Evolutionary conservation across 2,113 vertebrate species (phyloP).

Genomic region (Gobius niger): DNA sequence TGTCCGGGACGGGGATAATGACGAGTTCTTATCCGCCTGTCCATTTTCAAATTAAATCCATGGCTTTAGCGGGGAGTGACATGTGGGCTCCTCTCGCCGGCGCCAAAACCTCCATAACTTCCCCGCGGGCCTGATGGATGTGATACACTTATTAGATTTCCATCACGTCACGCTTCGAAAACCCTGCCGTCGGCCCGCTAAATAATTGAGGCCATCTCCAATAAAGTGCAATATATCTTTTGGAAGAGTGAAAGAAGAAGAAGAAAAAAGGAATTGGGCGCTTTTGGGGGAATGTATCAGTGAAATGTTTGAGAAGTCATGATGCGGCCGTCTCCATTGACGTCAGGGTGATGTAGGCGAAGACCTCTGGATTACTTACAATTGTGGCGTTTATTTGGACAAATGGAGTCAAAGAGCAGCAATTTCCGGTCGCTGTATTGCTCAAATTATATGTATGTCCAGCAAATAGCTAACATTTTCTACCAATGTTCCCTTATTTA

Average conservation of each 20-base stretch:
- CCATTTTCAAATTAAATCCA: constrained; percentile 63
- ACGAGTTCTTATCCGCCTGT: constrained; percentile 50
- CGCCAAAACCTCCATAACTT: constrained; percentile 50
- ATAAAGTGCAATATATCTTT: constrained; percentile 56
- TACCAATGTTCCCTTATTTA: too few species aligned
- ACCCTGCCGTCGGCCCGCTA: constrained; percentile 60
- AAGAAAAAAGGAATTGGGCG: constrained; percentile 26
- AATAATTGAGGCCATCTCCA: constrained; percentile 64
- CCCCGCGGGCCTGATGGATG: constrained; percentile 59
- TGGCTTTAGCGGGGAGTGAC: constrained; percentile 40
- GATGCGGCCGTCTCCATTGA: constrained; percentile 20
- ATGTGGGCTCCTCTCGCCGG: constrained; percentile 26
- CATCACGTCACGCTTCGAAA: constrained; percentile 58
- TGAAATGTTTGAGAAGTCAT: constrained; percentile 51
- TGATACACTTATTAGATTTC: constrained; percentile 72
- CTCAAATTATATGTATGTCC: not conserved
- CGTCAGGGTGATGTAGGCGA: constrained; percentile 19
- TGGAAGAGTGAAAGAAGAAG: constrained; percentile 14
- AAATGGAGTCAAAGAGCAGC: constrained; percentile 3
- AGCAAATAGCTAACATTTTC: not conserved
- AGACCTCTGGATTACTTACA: constrained; percentile 22
- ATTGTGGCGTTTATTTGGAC: constrained; percentile 4
- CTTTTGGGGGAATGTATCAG: constrained; percentile 43
- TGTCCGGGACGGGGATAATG: constrained; percentile 53
- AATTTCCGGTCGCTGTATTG: not conserved